A percentile compares a stretch with the other conserved stretches of the same genome.
These are phyloP conservation scores for Dendrophyllia cribrosa DNA, from an alignment of 64 coral and sea anemone species.

Conservation along the genomic window DNA sequence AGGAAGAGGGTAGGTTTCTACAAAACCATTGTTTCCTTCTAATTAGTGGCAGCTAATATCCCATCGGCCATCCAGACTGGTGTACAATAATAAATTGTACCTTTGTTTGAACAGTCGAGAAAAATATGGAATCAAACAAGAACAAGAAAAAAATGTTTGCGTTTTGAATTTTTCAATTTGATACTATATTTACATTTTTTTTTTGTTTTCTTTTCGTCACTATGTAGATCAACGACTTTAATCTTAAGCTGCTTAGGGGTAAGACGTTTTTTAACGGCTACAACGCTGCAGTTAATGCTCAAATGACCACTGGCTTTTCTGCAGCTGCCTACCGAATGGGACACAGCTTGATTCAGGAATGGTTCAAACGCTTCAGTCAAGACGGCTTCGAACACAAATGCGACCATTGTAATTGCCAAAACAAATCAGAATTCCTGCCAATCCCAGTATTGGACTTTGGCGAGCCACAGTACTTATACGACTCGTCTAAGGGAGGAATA, in stretches of 20 bases:
- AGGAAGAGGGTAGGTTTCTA: conserved; percentile 15
- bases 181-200: not conserved
- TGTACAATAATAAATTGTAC: too few species aligned
- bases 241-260: not conserved
- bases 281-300: not conserved
- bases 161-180: too few species aligned
- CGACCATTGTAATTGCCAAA: not conserved
- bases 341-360: conserved; percentile 52
- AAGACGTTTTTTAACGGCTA: conserved; percentile 19
- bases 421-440: not conserved
- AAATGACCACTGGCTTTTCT: conserved; percentile 45
- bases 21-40: not conserved
- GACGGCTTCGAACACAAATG: conserved; percentile 1
- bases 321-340: conserved; percentile 78
- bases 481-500: conserved; percentile 15
- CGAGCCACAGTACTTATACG: conserved; percentile 48
- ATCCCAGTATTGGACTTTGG: conserved; percentile 11
- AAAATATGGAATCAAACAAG: too few species aligned
- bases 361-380: not conserved
- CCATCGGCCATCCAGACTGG: too few species aligned
- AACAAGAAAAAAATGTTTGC: too few species aligned
- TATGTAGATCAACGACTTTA: not conserved
- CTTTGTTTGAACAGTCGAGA: too few species aligned
- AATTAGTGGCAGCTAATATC: too few species aligned
- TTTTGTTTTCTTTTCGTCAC: not conserved